Evolutionary conservation across 2,113 vertebrate genomes (phyloP).

Genomic region (Nibea coibor): DNA sequence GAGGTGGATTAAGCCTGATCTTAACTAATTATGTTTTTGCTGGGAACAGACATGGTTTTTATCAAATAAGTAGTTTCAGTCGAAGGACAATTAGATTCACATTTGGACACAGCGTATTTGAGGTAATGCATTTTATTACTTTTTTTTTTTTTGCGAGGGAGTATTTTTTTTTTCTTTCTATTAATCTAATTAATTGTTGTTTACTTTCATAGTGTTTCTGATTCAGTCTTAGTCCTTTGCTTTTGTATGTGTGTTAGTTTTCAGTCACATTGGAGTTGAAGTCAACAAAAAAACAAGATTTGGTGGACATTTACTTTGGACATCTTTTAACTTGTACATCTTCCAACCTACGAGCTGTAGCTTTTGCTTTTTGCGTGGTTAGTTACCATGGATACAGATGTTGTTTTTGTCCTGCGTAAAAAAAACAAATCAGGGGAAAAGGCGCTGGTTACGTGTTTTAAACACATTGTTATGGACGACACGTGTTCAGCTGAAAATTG

Average conservation of each 20-base stretch:
- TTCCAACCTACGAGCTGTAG: neutral
- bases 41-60: conserved; percentile 35
- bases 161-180: neutral
- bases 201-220: neutral
- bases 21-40: conserved; percentile 66
- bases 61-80: conserved; percentile 16
- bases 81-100: conserved; percentile 3
- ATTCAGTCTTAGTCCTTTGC: neutral
- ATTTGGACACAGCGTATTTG: neutral
- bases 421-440: neutral
- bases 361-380: neutral
- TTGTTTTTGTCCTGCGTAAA: neutral
- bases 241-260: neutral
- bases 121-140: neutral
- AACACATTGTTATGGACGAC: neutral
- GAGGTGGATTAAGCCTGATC: conserved; percentile 66
- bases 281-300: neutral
- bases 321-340: neutral
- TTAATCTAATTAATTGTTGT: neutral
- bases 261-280: neutral
- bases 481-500: no score
- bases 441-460: neutral
- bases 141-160: neutral
- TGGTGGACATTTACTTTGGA: neutral
- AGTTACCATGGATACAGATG: neutral